Base-by-base conservation (phyloP, 2,113 vertebrate species). In the Abramis brama region DNA sequence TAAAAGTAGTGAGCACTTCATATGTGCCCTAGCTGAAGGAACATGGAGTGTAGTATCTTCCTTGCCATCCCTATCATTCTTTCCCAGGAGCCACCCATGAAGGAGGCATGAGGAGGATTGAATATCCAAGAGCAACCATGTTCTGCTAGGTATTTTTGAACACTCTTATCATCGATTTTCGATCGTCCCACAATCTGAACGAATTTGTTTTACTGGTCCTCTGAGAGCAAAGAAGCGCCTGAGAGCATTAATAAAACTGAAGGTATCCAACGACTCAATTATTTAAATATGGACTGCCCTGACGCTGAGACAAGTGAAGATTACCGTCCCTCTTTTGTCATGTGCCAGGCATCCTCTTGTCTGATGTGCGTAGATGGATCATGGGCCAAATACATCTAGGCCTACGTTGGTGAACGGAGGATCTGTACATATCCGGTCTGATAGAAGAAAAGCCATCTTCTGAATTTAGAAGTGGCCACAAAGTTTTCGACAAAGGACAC, bases 371-470 rank as follows among this genome's bases (percentile, higher is more conserved):
- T 25, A 11, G 13, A 79, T 21, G 19, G 21, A 33, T 19, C 76
- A 68, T 45, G 60, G 79, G 23, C 79, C 60, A 30, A 82, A 68
- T 2, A 62, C 60, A 30, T 82, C 60, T 50, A 82, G 45, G 15
- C 79, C 79, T 25, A 82, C 25, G 19, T 66, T 57, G 2, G 79
- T 66, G 15, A 82, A 82, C 2, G n/a, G 57, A 64, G 78, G 78
- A 39, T 80, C 78, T n/a, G 33, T 80, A 39, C 7, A 39, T 5
- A 80, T 10, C 21, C 39, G 15, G 62, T 64, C 79, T 30, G 39
- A 4, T 1, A 60, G 60, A 33, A 79, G 77, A 27, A 25, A 52
- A 52, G 75, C n/a, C 75, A 78, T 78, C 30, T 78, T 78, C 15
- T 81, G 79, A 25, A 36, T 64, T 59, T 39, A n/a, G 6, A 47